Evolutionary conservation across 2,113 vertebrate genomes (phyloP), one percentile per base, ranked within the genome.

Genomic region (Clarias gariepinus): DNA sequence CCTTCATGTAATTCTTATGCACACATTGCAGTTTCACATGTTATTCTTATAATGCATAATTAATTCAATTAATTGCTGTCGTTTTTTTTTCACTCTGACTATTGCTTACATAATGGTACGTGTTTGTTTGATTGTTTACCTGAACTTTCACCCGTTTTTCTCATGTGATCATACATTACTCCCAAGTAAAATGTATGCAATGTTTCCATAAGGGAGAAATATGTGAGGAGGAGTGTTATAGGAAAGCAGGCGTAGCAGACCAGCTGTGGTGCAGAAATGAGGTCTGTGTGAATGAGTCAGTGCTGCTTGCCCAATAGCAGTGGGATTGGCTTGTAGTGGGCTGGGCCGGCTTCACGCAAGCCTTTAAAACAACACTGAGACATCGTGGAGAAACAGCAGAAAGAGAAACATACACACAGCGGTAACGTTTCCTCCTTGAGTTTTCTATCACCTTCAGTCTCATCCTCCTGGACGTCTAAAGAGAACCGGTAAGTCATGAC

Each of bases 321-420:
- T 74, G 74, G n/a, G 87, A 21, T 81, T 63, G 57, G 68, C 28
- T 71, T 80, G 79, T 85, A 93, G 92, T 92, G 94, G 95, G 94
- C 88, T 25, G 93, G 92, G 60, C 93, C 36, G 84, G 57, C 53
- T 10, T 87, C 89, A 63, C 87, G 73, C 74, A 68, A 83, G 85
- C 58, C 94, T 94, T 94, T 94, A 95, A 94, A 95, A 94, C 89
- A 90, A 91, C 88, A 90, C 47, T 88, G 92, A 87, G 41, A 92
- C 92, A 90, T 92, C 92, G 93, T 91, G 86, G 81, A 33, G 82
- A 61, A 81, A 63, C 85, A 36, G 83, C 93, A 92, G 53, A 23
- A 36, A 76, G 47, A 47, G 47, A 47, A 8, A 47, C 47, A 47
- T 47, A 47, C 47, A 36, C 79, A 77, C 69, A 18, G 47, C 61